Evolutionary conservation across 2,113 vertebrate species (phyloP), one percentile per base, ranked within the genome.

Genomic region (Mastomys natalensis): DNA sequence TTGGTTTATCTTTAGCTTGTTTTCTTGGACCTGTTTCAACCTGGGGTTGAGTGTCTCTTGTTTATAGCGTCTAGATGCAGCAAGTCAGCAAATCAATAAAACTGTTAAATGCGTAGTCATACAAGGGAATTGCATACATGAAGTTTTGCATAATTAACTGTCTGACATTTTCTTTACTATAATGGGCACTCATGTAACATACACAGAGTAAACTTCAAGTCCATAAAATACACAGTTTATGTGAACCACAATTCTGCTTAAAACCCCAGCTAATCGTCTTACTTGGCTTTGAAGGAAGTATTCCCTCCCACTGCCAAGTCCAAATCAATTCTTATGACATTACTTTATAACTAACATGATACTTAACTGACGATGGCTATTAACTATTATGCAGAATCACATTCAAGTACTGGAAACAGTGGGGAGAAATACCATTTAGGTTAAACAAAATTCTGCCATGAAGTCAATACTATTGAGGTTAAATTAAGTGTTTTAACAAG

Each of bases 301-400:
- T 82, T 92, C 97, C 98, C 97, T 91, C 92, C 95, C 97, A 97
- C 95, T 98, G 98, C 98, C 98, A 99, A 98, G 98, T 90, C 95
- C 98, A 99, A 99, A 99, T 99, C 99, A 99, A 99, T 99, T 99
- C 99, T 99, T 99, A 99, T 99, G 99, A 98, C 98, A 99, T 99
- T 99, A 99, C 98, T 98, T 99, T 99, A 99, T 99, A 99, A 99
- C 99, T 99, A 98, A 98, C 95, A 90, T 98, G 98, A 97, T 99
- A 99, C 98, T 99, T 99, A 99, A 99, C 99, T 98, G 98, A 99
- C 98, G 98, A 98, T 98, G 96, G 98, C 98, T 98, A 99, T 99
- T 99, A 99, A 98, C 98, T 98, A 91, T 94, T 94, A 89, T 24
- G 87, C 96, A 99, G 99, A 87, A 99, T 99, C 99, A 99, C 98